Base-by-base conservation (phyloP, 2,113 vertebrate genomes). In the Polypterus bichir region DNA sequence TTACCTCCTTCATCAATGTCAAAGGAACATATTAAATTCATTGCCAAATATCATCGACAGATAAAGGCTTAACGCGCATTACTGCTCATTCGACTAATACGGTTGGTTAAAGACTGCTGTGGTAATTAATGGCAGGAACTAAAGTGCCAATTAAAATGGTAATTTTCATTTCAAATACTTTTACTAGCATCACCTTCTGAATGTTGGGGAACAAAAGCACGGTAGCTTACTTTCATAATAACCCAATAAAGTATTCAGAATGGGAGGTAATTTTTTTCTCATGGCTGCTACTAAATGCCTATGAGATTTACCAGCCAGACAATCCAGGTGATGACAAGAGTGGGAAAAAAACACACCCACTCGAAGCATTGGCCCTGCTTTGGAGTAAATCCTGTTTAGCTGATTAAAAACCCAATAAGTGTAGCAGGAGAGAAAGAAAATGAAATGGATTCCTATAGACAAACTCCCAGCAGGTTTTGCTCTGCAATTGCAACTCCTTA, bases 1-100 rank as follows among this genome's bases (percentile, higher is more conserved):
- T 71, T 74, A 66, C 68, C 71, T 74, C 72, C 73, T 81, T 81
- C 75, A 74, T 81, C 81, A 84, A 69, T 73, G 80, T 78, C 80
- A 77, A 70, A 73, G 70, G 77, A 73, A 78, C 67, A 70, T 72
- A 67, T 76, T 70, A 59, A 52, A 72, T 68, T 68, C 69, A 62
- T 57, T 65, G 70, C 70, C 77, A 75, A 75, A 75, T 77, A 75
- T 75, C 74, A 79, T 72, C 72, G 77, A 74, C 69, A 71, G 68
- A 80, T 68, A 76, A 74, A 72, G 69, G 70, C 64, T 74, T 62
- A 73, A 54, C 2, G 11, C 4, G 27, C 49, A 6, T 59, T 72
- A 72, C 64, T 71, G 72, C 70, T 76, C 76, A 72, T 76, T 75
- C 68, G 63, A 63, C 70, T 71, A 76, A 81, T 63, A 69, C 73